A percentile compares a stretch with the other conserved stretches of the same genome.
Conservation (phyloP, 2,113 vertebrate genomes). For the Chaetura pelagica region DNA sequence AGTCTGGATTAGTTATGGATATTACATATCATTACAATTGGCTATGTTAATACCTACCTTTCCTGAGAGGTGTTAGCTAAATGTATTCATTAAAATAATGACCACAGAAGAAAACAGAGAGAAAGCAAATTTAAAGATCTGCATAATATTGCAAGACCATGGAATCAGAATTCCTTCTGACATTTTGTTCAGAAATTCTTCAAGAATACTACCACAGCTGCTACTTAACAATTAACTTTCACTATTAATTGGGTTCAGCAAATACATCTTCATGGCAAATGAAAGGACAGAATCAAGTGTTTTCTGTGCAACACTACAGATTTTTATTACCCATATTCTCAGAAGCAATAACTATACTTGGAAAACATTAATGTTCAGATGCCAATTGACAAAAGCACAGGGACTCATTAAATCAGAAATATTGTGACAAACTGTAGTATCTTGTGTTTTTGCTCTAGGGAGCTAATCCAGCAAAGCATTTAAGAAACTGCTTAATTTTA, state of each 20-base stretch:
- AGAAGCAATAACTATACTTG: constrained; percentile 5
- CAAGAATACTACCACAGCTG: not conserved
- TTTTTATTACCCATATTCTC: constrained; percentile 35
- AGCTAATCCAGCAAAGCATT: constrained; percentile 46
- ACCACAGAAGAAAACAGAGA: not conserved
- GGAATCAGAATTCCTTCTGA: not conserved
- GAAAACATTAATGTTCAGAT: constrained; percentile 45
- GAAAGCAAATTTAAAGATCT: not conserved
- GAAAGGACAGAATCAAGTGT: constrained; percentile 11
- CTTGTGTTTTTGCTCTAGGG: constrained; percentile 9
- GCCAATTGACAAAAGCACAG: constrained; percentile 46
- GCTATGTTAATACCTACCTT: constrained; percentile 3
- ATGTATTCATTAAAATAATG: not conserved
- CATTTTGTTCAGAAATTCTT: not conserved
- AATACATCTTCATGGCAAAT: not conserved
- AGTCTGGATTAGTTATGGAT: constrained; percentile 36
- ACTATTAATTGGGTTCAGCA: not conserved
- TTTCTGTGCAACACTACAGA: not conserved
- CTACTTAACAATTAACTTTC: not conserved
- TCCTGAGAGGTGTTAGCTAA: not conserved
- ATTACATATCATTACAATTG: not conserved
- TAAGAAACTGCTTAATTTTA: constrained; percentile 63
- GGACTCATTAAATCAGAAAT: constrained; percentile 61
- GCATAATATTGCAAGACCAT: constrained; percentile 2
- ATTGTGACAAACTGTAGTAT: constrained; percentile 44